Evolutionary conservation across 30 jellyfish, hydroid and myxozoan species (phyloP).

Genomic region (Aurelia sp.): DNA sequence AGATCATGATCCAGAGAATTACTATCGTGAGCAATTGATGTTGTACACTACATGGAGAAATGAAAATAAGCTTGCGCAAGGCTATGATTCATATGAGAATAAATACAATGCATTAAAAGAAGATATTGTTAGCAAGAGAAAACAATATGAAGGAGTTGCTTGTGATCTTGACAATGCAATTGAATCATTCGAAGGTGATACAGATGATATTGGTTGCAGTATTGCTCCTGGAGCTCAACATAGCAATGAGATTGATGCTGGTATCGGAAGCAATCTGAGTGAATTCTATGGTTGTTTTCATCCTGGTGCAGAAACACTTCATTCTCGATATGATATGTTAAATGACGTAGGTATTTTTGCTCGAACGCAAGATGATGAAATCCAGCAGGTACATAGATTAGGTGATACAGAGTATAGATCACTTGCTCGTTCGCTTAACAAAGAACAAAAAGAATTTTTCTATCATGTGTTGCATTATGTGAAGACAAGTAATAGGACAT

Average conservation of each 20-base stretch:
- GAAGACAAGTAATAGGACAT: conserved; percentile 1
- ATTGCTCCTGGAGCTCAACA: conserved; percentile 49
- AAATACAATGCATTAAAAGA: background rate
- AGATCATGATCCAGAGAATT: conserved; percentile 10
- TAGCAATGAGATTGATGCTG: background rate
- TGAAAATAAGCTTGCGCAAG: conserved; percentile 4
- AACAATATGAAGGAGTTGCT: background rate
- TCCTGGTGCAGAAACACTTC: conserved; percentile 7
- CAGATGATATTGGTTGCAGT: background rate
- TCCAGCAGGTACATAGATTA: background rate
- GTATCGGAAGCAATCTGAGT: background rate
- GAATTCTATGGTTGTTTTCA: conserved; percentile 14
- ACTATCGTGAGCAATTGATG: conserved; percentile 31
- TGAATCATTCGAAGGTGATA: background rate
- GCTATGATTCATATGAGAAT: conserved; percentile 4
- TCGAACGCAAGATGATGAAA: too few relatives aligned
- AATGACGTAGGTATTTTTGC: conserved; percentile 9
- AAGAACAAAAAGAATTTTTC: conserved; percentile 25
- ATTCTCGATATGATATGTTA: conserved; percentile 11
- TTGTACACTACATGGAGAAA: conserved; percentile 32
- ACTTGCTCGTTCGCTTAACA: background rate
- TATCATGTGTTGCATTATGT: conserved; percentile 10
- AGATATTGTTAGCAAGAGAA: background rate
- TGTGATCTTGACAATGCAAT: conserved; percentile 1
- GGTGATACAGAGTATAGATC: background rate